Conservation (phyloP, 1,140 invertebrate genomes). For the Agrypnia vestita region DNA sequence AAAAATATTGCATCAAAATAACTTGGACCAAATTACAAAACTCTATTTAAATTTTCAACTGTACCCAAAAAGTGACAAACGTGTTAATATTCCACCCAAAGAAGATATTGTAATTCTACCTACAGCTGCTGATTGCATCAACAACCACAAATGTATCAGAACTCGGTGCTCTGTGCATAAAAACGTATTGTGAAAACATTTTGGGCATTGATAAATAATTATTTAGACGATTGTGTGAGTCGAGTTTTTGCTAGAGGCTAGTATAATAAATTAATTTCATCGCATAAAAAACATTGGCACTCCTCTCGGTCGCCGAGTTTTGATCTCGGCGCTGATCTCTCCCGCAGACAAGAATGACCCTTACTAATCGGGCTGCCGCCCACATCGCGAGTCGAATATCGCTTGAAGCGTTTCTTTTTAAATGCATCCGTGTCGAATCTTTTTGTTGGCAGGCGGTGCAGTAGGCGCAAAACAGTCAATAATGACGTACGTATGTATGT, state of each 20-base stretch:
- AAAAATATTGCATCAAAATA: too few species aligned
- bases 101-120: neutral
- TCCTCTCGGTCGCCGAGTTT: conserved; percentile 7
- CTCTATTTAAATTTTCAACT: too few species aligned
- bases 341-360: conserved; percentile 7
- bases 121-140: neutral
- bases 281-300: conserved; percentile 37
- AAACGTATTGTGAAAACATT: neutral
- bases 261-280: conserved; percentile 34
- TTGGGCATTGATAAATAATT: neutral
- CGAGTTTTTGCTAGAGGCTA: conserved; percentile 4
- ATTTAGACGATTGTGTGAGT: neutral
- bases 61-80: too few species aligned
- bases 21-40: too few species aligned
- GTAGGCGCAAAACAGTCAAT: neutral
- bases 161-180: neutral
- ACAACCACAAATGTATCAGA: neutral
- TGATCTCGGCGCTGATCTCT: conserved; percentile 9
- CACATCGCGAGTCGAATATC: neutral
- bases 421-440: conserved; percentile 20
- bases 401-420: neutral
- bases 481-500: too few species aligned
- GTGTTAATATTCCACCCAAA: too few species aligned
- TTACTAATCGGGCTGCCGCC: conserved; percentile 19
- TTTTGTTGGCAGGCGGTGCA: conserved; percentile 19